These are phyloP conservation scores for Agrotis puta DNA, from an alignment of 2,888 invertebrate species.

Conservation along the genomic window DNA sequence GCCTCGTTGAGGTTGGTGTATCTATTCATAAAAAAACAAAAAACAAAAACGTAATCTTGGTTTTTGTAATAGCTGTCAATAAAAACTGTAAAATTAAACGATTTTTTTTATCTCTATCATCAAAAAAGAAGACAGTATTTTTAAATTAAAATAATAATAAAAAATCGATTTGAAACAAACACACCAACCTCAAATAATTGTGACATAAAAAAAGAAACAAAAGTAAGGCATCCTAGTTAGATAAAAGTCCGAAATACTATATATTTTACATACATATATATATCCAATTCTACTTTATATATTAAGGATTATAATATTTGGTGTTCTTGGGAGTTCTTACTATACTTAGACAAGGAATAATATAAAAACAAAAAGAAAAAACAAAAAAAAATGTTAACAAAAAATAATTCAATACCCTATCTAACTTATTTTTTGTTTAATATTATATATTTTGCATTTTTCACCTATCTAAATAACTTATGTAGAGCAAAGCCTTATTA, in stretches of 20 bases:
- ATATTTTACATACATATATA: conserved; percentile 64
- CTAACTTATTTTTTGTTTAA: conserved; percentile 61
- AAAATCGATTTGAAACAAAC: conserved; percentile 17
- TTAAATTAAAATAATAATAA: not conserved
- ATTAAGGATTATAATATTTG: conserved; percentile 69
- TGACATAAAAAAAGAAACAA: conserved; percentile 48
- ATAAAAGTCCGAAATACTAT: conserved; percentile 56
- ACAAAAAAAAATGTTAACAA: conserved; percentile 7
- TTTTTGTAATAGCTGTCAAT: not conserved
- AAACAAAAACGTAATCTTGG: not conserved
- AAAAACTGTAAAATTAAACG: not conserved
- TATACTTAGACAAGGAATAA: conserved; percentile 72
- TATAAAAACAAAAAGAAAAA: conserved; percentile 31
- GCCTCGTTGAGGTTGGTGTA: conserved; percentile 57
- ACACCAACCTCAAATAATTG: conserved; percentile 58
- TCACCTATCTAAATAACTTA: conserved; percentile 66
- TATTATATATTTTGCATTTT: conserved; percentile 68
- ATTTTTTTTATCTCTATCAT: not conserved
- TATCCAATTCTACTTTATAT: conserved; percentile 67
- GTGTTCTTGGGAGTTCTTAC: conserved; percentile 82
- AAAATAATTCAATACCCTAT: conserved; percentile 66
- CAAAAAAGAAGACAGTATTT: not conserved
- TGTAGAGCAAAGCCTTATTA: conserved; percentile 62
- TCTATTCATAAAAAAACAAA: conserved; percentile 10
- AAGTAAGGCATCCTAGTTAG: conserved; percentile 65